phyloP scores from a whole-genome alignment of 2,888 invertebrate genomes.

The Linnaemya vulpina region DNA sequence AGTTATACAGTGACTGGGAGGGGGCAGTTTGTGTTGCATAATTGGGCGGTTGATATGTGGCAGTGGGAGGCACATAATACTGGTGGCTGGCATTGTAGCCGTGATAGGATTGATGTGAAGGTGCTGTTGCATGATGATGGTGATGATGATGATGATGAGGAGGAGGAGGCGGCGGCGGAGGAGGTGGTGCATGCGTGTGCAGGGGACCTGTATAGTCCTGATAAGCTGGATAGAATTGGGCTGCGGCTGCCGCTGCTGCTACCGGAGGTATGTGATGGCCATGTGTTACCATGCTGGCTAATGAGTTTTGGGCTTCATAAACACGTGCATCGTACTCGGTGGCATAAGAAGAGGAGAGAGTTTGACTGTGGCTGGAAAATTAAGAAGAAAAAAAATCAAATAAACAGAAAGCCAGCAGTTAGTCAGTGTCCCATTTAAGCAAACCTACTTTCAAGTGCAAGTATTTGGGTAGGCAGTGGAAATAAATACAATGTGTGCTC shows the following conservation, averaged over 20 bases:
- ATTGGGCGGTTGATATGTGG: slow-evolving; percentile 66
- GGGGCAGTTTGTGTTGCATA: slow-evolving; percentile 58
- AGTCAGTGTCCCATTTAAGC: slow-evolving; percentile 23
- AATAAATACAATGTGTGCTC: neutral
- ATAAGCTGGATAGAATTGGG: slow-evolving; percentile 75
- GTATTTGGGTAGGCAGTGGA: slow-evolving; percentile 5
- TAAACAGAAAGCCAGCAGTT: slow-evolving; percentile 32
- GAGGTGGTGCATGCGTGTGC: slow-evolving; percentile 45
- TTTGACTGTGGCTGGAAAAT: slow-evolving; percentile 74
- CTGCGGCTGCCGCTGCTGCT: slow-evolving; percentile 64
- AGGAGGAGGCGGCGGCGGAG: slow-evolving; percentile 60
- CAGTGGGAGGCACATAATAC: slow-evolving; percentile 59
- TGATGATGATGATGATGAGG: slow-evolving; percentile 60
- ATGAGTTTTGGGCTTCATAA: slow-evolving; percentile 75
- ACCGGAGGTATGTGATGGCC: slow-evolving; percentile 73
- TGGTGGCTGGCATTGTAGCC: slow-evolving; percentile 63
- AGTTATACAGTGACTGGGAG: slow-evolving; percentile 51
- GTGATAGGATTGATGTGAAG: slow-evolving; percentile 71
- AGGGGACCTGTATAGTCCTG: slow-evolving; percentile 76
- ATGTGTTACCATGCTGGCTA: slow-evolving; percentile 75
- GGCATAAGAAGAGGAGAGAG: slow-evolving; percentile 75
- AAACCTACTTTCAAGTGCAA: slow-evolving; percentile 4
- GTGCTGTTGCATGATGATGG: slow-evolving; percentile 58
- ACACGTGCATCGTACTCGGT: slow-evolving; percentile 75
- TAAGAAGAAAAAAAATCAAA: no score